Conservation (phyloP, 2,797 vertebrate species). For the Capromys pilorides region DNA sequence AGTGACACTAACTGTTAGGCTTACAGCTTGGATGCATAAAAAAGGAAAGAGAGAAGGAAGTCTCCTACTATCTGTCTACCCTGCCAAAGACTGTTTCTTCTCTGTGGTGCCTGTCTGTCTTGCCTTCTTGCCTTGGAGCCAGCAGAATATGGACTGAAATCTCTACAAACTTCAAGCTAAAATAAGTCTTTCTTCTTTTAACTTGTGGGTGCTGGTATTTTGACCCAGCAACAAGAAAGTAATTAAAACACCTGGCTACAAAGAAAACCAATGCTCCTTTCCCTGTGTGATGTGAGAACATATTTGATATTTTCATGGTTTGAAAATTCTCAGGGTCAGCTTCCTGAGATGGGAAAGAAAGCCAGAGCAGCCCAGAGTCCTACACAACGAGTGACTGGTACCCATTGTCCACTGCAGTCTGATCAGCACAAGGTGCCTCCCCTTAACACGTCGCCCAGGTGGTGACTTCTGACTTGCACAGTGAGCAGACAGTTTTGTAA, state of each 20-base stretch:
- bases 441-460: neutral
- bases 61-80: neutral
- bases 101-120: neutral
- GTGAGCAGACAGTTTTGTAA: neutral
- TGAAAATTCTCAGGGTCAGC: neutral
- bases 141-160: neutral
- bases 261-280: neutral
- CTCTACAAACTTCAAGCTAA: neutral
- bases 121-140: neutral
- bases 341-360: fast-evolving
- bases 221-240: neutral
- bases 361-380: fast-evolving
- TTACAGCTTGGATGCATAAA: neutral
- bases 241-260: neutral
- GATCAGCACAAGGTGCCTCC: neutral
- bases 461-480: neutral
- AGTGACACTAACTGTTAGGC: neutral
- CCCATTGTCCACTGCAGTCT: neutral
- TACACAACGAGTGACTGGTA: fast-evolving
- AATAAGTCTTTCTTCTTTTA: neutral
- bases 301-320: neutral
- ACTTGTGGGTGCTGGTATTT: neutral
- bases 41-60: neutral
- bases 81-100: neutral
- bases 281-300: neutral